phyloP scores from a whole-genome alignment of 2,888 invertebrate genomes.

The Spilosoma lubricipeda region DNA sequence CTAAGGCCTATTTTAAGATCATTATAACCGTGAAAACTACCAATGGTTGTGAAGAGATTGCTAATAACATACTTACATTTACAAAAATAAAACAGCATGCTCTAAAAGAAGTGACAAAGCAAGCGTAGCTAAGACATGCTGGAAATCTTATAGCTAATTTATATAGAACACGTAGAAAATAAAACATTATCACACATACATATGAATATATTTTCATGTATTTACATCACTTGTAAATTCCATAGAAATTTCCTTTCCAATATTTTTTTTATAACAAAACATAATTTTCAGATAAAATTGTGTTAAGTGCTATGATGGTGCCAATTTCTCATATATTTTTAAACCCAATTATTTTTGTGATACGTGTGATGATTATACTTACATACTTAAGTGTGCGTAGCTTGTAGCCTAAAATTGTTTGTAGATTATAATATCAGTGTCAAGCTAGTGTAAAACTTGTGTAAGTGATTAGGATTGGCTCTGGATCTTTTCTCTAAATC shows the following conservation, averaged over 20 bases:
- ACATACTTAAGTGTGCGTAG: constrained; percentile 42
- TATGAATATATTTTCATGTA: not conserved
- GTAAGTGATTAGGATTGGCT: constrained; percentile 37
- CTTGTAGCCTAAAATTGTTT: constrained; percentile 33
- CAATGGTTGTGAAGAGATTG: constrained; percentile 37
- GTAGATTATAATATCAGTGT: constrained; percentile 28
- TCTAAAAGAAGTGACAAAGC: constrained; percentile 53
- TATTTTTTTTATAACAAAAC: constrained; percentile 1
- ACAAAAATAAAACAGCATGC: constrained; percentile 42
- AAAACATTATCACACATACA: constrained; percentile 3
- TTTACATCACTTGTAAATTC: constrained; percentile 1
- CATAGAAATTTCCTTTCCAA: not conserved
- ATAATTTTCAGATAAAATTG: not conserved
- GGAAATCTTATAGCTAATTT: constrained; percentile 30
- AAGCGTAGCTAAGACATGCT: constrained; percentile 57
- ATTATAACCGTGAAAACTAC: constrained; percentile 10
- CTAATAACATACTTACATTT: constrained; percentile 23
- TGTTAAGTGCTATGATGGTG: constrained; percentile 19
- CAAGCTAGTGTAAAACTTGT: constrained; percentile 41
- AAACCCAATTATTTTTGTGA: not conserved
- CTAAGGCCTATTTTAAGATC: not conserved
- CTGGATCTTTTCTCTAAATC: constrained; percentile 26
- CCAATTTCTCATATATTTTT: not conserved
- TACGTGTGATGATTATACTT: constrained; percentile 5
- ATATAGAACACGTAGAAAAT: constrained; percentile 4